Percentiles rank a stretch among this genome's conserved stretches.
These are phyloP conservation scores for Osmoderma eremita DNA, from an alignment of 2,888 invertebrate species.

Conservation along the genomic window DNA sequence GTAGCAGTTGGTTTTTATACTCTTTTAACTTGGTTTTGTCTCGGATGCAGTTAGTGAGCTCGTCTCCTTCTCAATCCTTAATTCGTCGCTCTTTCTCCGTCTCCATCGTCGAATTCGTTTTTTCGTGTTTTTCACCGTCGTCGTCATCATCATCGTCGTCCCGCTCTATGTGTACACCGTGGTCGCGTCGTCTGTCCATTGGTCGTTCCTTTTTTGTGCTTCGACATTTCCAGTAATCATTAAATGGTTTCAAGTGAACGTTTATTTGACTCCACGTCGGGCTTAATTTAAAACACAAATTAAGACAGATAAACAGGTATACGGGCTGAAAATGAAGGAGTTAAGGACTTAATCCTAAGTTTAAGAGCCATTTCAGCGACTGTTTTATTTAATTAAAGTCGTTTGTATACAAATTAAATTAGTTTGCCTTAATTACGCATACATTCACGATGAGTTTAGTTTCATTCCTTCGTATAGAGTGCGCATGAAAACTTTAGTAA, in stretches of 20 bases:
- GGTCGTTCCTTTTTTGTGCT: slow-evolving; percentile 16
- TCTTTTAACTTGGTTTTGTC: slow-evolving; percentile 36
- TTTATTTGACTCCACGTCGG: slow-evolving; percentile 53
- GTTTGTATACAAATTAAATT: slow-evolving; percentile 57
- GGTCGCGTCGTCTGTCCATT: slow-evolving; percentile 7
- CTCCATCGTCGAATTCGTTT: slow-evolving; percentile 8
- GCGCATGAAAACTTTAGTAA: no score
- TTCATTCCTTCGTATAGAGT: no score
- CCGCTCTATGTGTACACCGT: no score
- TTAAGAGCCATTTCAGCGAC: slow-evolving; percentile 50
- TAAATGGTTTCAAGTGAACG: slow-evolving; percentile 37
- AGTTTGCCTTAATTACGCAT: slow-evolving; percentile 52
- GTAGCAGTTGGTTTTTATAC: slow-evolving; percentile 41
- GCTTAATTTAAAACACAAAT: slow-evolving; percentile 59
- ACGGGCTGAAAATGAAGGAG: slow-evolving; percentile 53
- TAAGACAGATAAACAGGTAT: slow-evolving; percentile 54
- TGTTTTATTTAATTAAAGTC: slow-evolving; percentile 54
- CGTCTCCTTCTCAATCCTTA: slow-evolving; percentile 14
- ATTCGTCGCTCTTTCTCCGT: slow-evolving; percentile 32
- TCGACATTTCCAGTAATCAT: slow-evolving; percentile 32
- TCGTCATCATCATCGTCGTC: slow-evolving; percentile 24
- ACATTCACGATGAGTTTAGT: background rate
- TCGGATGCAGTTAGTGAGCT: slow-evolving; percentile 22
- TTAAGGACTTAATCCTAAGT: slow-evolving; percentile 58
- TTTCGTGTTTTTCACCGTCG: slow-evolving; percentile 29